Evolutionary conservation across 2,888 invertebrate genomes (phyloP).

Genomic region (Gymnosoma rotundatum): DNA sequence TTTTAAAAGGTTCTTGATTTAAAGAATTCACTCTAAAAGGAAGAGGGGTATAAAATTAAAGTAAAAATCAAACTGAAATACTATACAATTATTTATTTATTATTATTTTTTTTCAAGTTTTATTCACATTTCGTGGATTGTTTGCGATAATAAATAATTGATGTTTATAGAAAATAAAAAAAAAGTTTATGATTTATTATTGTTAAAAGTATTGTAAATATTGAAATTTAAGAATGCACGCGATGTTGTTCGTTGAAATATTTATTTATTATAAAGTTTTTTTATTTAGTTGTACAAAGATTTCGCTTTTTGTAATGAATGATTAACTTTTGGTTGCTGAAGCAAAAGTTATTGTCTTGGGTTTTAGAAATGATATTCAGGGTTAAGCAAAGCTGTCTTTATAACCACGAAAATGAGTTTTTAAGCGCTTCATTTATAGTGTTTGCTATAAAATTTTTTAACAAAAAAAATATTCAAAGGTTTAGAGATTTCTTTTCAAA

Average conservation of each 20-base stretch:
- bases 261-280: not conserved
- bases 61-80: constrained; percentile 42
- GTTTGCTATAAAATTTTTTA: not conserved
- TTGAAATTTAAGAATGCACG: constrained; percentile 58
- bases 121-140: constrained; percentile 36
- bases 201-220: constrained; percentile 51
- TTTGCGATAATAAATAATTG: constrained; percentile 66
- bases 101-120: not conserved
- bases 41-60: constrained; percentile 9
- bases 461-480: not conserved
- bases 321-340: not conserved
- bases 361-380: not conserved
- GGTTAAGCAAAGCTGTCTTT: not conserved
- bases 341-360: constrained; percentile 13
- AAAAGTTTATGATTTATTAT: constrained; percentile 63
- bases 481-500: too few relatives aligned
- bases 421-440: not conserved
- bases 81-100: constrained; percentile 54
- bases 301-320: constrained; percentile 16
- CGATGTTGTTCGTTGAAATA: not conserved
- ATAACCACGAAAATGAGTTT: not conserved
- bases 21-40: constrained; percentile 1
- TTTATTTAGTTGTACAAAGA: not conserved
- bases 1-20: constrained; percentile 37
- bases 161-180: constrained; percentile 1